Percentiles rank a stretch among this genome's conserved stretches.
These are phyloP conservation scores for Decapterus maruadsi DNA, from an alignment of 2,797 vertebrate species.

Conservation along the genomic window DNA sequence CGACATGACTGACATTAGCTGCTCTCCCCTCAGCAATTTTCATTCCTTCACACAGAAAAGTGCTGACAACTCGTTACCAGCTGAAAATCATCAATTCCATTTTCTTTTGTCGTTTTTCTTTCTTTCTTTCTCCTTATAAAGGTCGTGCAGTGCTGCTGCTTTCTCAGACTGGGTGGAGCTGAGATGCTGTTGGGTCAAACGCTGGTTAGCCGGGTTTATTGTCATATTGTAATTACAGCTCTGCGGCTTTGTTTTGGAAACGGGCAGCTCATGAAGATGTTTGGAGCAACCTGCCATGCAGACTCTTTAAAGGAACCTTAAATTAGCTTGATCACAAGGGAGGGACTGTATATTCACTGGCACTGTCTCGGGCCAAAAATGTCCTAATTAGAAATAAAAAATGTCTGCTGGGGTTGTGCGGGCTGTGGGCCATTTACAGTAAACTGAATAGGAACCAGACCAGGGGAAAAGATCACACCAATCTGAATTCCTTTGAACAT, in stretches of 20 bases:
- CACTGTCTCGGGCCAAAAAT: slow-evolving; percentile 52
- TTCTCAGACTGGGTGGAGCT: slow-evolving; percentile 48
- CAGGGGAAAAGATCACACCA: slow-evolving; percentile 53
- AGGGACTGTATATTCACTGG: slow-evolving; percentile 33
- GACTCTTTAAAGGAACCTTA: slow-evolving; percentile 59
- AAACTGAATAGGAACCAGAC: slow-evolving; percentile 56
- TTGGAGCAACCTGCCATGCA: slow-evolving; percentile 64
- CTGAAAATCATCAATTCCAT: slow-evolving; percentile 19
- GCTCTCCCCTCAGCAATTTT: slow-evolving; percentile 45
- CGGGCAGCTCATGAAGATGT: slow-evolving; percentile 61
- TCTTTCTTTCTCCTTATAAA: slow-evolving; percentile 5
- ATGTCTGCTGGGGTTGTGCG: slow-evolving; percentile 48
- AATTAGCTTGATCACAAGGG: slow-evolving; percentile 71
- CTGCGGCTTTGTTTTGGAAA: slow-evolving; percentile 74
- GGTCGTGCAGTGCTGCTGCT: slow-evolving; percentile 17
- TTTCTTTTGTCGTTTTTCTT: background rate
- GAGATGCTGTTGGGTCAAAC: slow-evolving; percentile 53
- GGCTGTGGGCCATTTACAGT: slow-evolving; percentile 51
- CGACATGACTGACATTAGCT: slow-evolving; percentile 71
- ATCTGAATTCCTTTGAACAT: slow-evolving; percentile 50
- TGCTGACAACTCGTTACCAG: slow-evolving; percentile 48
- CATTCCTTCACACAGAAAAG: slow-evolving; percentile 21
- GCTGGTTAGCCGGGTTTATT: slow-evolving; percentile 64
- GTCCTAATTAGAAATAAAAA: slow-evolving; percentile 69
- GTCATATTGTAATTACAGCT: slow-evolving; percentile 71